These are phyloP conservation scores for Phania funesta DNA, from an alignment of 2,888 invertebrate genomes.

Conservation along the genomic window DNA sequence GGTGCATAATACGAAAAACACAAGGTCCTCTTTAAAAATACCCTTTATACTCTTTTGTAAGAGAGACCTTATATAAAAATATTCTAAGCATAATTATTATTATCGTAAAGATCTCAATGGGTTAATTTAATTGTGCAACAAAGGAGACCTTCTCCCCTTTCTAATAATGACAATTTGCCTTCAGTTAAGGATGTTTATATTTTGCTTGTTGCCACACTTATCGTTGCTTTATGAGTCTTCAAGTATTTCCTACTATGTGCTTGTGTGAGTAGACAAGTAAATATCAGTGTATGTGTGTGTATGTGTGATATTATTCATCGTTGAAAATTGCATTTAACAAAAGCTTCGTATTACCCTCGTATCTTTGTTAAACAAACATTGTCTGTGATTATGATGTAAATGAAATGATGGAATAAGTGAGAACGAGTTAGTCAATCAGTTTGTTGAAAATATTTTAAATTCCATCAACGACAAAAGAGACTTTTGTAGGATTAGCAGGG, in stretches of 20 bases:
- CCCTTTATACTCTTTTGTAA: too few relatives aligned
- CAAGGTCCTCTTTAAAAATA: too few relatives aligned
- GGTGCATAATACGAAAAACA: too few relatives aligned
- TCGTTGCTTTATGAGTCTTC: conserved; percentile 7
- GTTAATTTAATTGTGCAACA: conserved; percentile 5
- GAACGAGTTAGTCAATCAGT: not conserved
- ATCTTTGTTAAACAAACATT: conserved; percentile 47
- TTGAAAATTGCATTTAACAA: conserved; percentile 48
- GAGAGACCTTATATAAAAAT: too few relatives aligned
- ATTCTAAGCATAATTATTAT: too few relatives aligned
- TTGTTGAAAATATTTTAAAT: conserved; percentile 43
- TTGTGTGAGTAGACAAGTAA: not conserved
- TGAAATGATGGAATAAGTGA: not conserved
- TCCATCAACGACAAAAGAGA: conserved; percentile 28
- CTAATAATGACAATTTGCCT: not conserved
- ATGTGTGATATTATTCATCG: not conserved
- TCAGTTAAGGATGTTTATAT: conserved; percentile 26
- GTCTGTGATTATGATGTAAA: conserved; percentile 45
- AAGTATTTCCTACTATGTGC: not conserved
- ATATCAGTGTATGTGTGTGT: not conserved
- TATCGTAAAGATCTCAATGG: not conserved
- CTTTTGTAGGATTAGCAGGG: conserved; percentile 56
- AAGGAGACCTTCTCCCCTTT: not conserved
- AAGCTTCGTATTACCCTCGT: conserved; percentile 18
- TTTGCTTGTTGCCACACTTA: conserved; percentile 14